Conservation (phyloP, 2,113 vertebrate species). For the Marmota flaviventris region DNA sequence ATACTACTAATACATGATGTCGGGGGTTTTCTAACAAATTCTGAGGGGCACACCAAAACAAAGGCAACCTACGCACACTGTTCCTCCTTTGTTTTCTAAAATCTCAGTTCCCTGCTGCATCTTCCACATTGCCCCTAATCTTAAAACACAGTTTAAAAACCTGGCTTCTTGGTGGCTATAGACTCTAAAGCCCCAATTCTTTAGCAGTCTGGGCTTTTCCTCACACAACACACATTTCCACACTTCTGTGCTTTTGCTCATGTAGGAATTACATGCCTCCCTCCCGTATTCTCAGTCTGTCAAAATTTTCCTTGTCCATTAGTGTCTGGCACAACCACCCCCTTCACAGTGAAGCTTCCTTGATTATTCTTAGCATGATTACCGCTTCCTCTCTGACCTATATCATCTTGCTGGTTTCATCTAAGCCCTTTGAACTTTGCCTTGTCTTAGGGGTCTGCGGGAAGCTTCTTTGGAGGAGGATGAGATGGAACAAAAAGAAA, state of each 20-base stretch:
- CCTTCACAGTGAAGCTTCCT: background rate
- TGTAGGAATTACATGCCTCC: background rate
- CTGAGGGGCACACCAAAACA: background rate
- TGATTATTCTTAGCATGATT: background rate
- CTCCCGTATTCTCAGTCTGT: background rate
- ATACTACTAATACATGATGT: background rate
- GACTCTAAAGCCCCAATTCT: background rate
- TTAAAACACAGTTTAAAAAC: constrained; percentile 8
- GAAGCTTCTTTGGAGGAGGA: background rate
- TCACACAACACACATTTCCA: background rate
- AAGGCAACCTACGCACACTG: background rate
- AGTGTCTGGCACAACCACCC: background rate
- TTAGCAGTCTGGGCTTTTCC: background rate
- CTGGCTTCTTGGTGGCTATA: background rate
- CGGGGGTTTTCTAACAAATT: background rate
- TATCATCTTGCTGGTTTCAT: background rate
- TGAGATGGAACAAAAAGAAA: background rate
- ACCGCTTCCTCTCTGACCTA: background rate
- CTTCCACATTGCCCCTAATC: background rate
- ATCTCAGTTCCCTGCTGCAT: background rate
- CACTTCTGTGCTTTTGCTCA: background rate
- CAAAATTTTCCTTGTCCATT: background rate
- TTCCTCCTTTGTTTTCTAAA: background rate
- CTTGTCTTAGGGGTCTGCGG: background rate
- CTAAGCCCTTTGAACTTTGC: background rate